phyloP scores from a whole-genome alignment of 2,113 vertebrate genomes.

The Aphyosemion australe region DNA sequence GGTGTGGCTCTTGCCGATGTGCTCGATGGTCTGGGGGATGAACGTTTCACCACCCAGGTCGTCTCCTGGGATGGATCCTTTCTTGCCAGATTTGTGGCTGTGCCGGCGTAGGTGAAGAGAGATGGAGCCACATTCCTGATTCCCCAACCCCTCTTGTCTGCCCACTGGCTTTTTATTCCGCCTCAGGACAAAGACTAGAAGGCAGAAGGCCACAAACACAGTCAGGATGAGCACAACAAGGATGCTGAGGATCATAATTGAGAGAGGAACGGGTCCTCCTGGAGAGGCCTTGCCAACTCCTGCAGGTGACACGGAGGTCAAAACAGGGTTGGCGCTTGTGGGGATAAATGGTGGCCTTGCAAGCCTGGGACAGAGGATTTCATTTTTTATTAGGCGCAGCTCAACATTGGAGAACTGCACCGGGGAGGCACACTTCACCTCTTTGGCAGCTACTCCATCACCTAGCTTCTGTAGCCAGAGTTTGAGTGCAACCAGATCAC shows the following conservation, averaged over 20 bases:
- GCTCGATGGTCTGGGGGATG: slow-evolving; percentile 97
- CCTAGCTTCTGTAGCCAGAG: slow-evolving; percentile 95
- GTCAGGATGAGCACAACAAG: slow-evolving; percentile 96
- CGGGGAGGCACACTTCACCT: slow-evolving; percentile 92
- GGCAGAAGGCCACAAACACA: slow-evolving; percentile 97
- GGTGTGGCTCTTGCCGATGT: slow-evolving; percentile 95
- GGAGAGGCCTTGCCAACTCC: slow-evolving; percentile 91
- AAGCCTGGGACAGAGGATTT: slow-evolving; percentile 94
- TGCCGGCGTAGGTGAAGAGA: slow-evolving; percentile 90
- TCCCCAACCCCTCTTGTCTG: slow-evolving; percentile 91
- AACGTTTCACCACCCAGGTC: slow-evolving; percentile 90
- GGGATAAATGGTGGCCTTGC: slow-evolving; percentile 87
- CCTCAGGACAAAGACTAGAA: slow-evolving; percentile 93
- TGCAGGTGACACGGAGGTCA: slow-evolving; percentile 84
- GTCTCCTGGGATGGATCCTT: slow-evolving; percentile 77
- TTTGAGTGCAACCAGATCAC: slow-evolving; percentile 95
- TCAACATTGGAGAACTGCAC: slow-evolving; percentile 96
- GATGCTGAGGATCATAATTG: slow-evolving; percentile 97
- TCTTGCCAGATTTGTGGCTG: slow-evolving; percentile 88
- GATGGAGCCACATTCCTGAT: slow-evolving; percentile 91
- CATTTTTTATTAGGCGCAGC: slow-evolving; percentile 92
- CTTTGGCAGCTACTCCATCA: slow-evolving; percentile 91
- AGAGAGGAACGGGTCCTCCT: slow-evolving; percentile 94
- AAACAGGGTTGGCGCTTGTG: slow-evolving; percentile 83
- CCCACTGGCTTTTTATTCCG: slow-evolving; percentile 92